A percentile compares a stretch with the other conserved stretches of the same genome.
These are phyloP conservation scores for Oxygymnocypris stewartii DNA, from an alignment of 2,113 vertebrate species.

Conservation along the genomic window DNA sequence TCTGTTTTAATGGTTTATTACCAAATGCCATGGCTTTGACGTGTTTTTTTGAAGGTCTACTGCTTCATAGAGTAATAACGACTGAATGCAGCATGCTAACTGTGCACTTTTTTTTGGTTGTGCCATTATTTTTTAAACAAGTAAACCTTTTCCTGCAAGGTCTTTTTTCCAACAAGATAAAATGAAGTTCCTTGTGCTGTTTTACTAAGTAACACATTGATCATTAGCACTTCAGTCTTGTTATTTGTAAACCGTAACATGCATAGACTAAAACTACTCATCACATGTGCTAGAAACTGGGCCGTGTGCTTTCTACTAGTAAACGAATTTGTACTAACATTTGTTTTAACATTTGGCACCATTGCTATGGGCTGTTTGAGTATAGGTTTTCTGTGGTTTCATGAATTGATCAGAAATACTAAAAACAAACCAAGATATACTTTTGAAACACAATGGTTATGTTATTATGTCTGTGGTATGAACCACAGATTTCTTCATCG, in stretches of 20 bases:
- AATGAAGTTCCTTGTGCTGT: background rate
- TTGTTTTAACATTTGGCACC: conserved; percentile 14
- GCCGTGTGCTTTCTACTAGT: conserved; percentile 21
- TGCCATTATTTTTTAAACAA: background rate
- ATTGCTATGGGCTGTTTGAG: background rate
- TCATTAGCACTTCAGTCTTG: conserved; percentile 5
- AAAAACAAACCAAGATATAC: conserved; percentile 7
- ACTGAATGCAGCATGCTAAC: conserved; percentile 46
- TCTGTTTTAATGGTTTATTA: conserved; percentile 25
- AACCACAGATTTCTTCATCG: conserved; percentile 2
- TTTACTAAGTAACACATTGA: background rate
- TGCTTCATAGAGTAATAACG: conserved; percentile 32
- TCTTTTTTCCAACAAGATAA: conserved; percentile 25
- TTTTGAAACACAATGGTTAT: conserved; percentile 9
- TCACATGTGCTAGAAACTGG: background rate
- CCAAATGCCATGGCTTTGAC: conserved; percentile 17
- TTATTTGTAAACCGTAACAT: conserved; percentile 20
- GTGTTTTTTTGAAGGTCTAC: background rate
- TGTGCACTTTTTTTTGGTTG: conserved; percentile 14
- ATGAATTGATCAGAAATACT: conserved; percentile 1
- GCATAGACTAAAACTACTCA: conserved; percentile 35
- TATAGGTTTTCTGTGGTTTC: conserved; percentile 3
- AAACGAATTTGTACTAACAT: conserved; percentile 7
- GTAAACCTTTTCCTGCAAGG: conserved; percentile 44
- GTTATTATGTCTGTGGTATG: background rate